A percentile compares a stretch with the other conserved stretches of the same genome.
Evolutionary conservation across 2,797 vertebrate genomes (phyloP).

Genomic region (Rhabdophis nuchalis): DNA sequence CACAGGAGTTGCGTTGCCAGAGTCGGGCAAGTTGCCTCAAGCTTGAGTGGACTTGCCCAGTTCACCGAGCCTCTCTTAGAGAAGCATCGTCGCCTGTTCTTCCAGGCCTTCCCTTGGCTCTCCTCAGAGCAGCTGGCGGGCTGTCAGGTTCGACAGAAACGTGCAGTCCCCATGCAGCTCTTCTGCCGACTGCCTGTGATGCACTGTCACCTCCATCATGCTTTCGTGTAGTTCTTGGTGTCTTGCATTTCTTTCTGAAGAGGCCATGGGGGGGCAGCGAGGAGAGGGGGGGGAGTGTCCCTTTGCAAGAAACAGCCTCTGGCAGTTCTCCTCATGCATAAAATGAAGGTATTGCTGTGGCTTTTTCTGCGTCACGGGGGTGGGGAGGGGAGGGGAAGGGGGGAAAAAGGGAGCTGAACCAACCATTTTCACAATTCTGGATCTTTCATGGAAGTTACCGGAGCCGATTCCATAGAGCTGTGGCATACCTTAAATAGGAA

Average conservation of each 20-base stretch:
- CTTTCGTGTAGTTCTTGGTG: not conserved
- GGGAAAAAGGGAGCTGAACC: not conserved
- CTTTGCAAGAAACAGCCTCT: not conserved
- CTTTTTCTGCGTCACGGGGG: not conserved
- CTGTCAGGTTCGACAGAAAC: not conserved
- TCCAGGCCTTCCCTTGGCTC: not conserved
- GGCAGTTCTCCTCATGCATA: not conserved
- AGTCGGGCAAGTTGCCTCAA: not conserved
- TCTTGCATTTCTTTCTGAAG: not conserved
- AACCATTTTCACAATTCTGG: not conserved
- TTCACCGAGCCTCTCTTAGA: not conserved
- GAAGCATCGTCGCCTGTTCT: not conserved
- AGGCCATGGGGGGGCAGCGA: not conserved
- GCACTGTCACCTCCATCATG: not conserved
- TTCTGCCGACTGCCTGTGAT: not conserved
- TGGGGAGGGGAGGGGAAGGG: not conserved
- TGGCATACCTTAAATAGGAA: not conserved
- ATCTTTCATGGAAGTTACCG: not conserved
- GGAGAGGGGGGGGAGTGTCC: not conserved
- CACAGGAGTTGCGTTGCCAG: not conserved
- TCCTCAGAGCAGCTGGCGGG: not conserved
- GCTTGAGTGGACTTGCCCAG: not conserved
- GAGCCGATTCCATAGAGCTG: not conserved
- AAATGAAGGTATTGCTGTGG: not conserved
- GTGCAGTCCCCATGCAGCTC: not conserved